These are phyloP conservation scores for Probosciger aterrimus DNA, from an alignment of 2,113 vertebrate genomes.

Conservation along the genomic window DNA sequence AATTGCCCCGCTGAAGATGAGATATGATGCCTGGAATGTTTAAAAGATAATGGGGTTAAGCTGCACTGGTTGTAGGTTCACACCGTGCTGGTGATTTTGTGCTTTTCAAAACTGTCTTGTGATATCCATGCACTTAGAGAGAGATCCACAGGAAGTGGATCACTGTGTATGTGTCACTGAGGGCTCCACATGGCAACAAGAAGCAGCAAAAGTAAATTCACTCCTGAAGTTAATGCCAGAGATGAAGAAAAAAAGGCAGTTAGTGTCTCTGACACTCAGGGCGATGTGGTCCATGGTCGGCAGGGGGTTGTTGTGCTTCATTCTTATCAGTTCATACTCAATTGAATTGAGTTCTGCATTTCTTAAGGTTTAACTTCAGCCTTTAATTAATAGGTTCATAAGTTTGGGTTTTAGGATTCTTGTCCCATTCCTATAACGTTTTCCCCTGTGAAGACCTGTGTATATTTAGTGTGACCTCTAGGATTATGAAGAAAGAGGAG, in stretches of 20 bases:
- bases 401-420: not conserved
- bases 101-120: not conserved
- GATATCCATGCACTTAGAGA: accelerated
- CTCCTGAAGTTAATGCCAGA: not conserved
- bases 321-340: not conserved
- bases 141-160: not conserved
- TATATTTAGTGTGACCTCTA: not conserved
- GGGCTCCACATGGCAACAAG: not conserved
- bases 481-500: not conserved
- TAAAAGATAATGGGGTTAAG: not conserved
- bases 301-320: not conserved
- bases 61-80: not conserved
- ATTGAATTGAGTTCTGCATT: not conserved
- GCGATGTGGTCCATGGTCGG: not conserved
- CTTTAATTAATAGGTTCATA: not conserved
- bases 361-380: not conserved
- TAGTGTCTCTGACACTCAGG: not conserved
- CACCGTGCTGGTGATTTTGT: not conserved
- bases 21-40: not conserved
- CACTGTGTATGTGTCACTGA: not conserved
- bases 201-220: not conserved
- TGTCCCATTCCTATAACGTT: not conserved
- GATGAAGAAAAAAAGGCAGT: not conserved
- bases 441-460: not conserved
- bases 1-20: accelerated